These are phyloP conservation scores for Danio choprae DNA, from an alignment of 2,797 vertebrate genomes.

Conservation along the genomic window DNA sequence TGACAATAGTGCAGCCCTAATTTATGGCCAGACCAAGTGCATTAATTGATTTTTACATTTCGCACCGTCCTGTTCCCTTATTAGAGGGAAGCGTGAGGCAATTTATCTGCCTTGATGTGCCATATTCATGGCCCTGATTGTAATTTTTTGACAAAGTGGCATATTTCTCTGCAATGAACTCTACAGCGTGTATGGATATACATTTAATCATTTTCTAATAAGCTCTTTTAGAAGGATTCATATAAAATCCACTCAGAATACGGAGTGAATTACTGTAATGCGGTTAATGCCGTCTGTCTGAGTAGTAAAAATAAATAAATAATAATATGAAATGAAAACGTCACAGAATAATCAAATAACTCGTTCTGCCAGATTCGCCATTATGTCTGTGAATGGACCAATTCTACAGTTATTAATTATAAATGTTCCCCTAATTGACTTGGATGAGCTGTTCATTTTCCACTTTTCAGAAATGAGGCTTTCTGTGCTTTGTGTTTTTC, in stretches of 20 bases:
- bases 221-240: constrained; percentile 56
- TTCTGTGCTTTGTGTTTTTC: constrained; percentile 38
- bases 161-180: constrained; percentile 54
- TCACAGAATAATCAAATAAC: constrained; percentile 58
- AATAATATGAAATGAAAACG: constrained; percentile 47
- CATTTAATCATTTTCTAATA: constrained; percentile 60
- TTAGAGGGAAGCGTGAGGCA: constrained; percentile 51
- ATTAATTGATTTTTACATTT: constrained; percentile 65
- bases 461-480: constrained; percentile 21
- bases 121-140: constrained; percentile 55
- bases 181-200: constrained; percentile 39
- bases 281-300: constrained; percentile 55
- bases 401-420: constrained; percentile 59
- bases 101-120: constrained; percentile 56
- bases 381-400: constrained; percentile 52
- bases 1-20: constrained; percentile 58
- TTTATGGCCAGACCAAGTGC: constrained; percentile 57
- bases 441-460: constrained; percentile 43
- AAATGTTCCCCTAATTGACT: constrained; percentile 53
- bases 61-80: constrained; percentile 44
- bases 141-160: constrained; percentile 61
- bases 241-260: constrained; percentile 49
- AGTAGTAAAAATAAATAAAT: constrained; percentile 45
- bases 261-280: constrained; percentile 57
- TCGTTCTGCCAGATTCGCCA: constrained; percentile 49